These are phyloP conservation scores for Sweltsa coloradensis DNA, from an alignment of 1,140 invertebrate species.

Conservation along the genomic window DNA sequence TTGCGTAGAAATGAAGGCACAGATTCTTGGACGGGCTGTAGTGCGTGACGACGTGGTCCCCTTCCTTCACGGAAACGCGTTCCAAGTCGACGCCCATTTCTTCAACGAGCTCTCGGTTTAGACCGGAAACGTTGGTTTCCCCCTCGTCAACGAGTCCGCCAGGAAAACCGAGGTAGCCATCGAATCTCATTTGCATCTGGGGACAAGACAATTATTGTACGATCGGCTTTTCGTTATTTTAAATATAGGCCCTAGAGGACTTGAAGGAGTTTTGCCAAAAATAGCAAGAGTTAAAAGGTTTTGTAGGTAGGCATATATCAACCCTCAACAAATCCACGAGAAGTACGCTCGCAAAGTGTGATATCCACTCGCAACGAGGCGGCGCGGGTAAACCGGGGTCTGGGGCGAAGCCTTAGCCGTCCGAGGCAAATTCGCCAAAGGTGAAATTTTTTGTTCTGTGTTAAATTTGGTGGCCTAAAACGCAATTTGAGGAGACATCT, in stretches of 20 bases:
- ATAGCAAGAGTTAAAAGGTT: not conserved
- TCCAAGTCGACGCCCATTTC: conserved; percentile 35
- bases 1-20: conserved; percentile 36
- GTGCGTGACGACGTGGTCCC: conserved; percentile 20
- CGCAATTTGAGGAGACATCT: too few species aligned
- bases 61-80: conserved; percentile 15
- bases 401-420: not conserved
- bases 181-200: conserved; percentile 45
- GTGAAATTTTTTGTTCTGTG: too few species aligned
- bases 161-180: conserved; percentile 44
- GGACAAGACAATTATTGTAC: too few species aligned
- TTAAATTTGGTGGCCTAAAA: too few species aligned
- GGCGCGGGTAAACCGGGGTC: too few species aligned
- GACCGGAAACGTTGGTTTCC: conserved; percentile 29
- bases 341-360: too few species aligned
- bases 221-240: not conserved
- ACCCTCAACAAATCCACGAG: too few species aligned
- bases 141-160: conserved; percentile 38
- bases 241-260: not conserved
- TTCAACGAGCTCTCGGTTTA: conserved; percentile 40
- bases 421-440: not conserved
- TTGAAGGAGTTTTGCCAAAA: not conserved
- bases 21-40: conserved; percentile 25
- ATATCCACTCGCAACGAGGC: too few species aligned
- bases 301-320: not conserved